Evolutionary conservation across 2,888 invertebrate genomes (phyloP), one percentile per base, ranked within the genome.

Genomic region (Eupithecia centaureata): DNA sequence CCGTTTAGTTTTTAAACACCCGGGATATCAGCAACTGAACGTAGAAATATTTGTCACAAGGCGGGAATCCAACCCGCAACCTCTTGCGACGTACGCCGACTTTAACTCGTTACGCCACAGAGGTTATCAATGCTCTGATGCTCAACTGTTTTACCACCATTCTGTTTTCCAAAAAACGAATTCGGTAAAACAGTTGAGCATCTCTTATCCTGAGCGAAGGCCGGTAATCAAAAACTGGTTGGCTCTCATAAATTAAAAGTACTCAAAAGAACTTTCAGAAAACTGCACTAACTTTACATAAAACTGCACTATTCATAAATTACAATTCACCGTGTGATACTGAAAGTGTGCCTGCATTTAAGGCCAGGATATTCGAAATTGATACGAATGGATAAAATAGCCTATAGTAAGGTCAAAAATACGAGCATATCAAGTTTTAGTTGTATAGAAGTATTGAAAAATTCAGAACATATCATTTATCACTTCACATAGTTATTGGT

Each of bases 261-360:
- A 38, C 38, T 38, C n/a, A 38, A 42, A 42, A 42, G 18, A 42
- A 42, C 42, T 42, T 42, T 42, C 8, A 42, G 12, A 27, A 54
- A 54, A 28, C 54, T 28, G 54, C 54, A 54, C 25, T 27, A 15
- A 54, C 28, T 54, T 62, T 27, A 28, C 54, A 54, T 56, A 62
- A 62, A 56, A 33, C 18, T 27, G 62, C 54, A 32, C 51, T 54
- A 38, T 51, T 33, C 33, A 52, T 52, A 61, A 61, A 10, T 61
- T 51, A 51, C 2, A 51, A 60, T 38, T 25, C 25, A 27, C 4
- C 30, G 51, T 42, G 27, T 61, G 3, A 56, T 30, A 32, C 32
- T n/a, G 30, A 56, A 56, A 61, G 51, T 51, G 22, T 32, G 18
- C 18, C 22, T 22, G 47, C 28, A 51, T 27, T 61, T 35, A 59